These are phyloP conservation scores for Phthorimaea operculella DNA, from an alignment of 1,140 invertebrate genomes.

Conservation along the genomic window DNA sequence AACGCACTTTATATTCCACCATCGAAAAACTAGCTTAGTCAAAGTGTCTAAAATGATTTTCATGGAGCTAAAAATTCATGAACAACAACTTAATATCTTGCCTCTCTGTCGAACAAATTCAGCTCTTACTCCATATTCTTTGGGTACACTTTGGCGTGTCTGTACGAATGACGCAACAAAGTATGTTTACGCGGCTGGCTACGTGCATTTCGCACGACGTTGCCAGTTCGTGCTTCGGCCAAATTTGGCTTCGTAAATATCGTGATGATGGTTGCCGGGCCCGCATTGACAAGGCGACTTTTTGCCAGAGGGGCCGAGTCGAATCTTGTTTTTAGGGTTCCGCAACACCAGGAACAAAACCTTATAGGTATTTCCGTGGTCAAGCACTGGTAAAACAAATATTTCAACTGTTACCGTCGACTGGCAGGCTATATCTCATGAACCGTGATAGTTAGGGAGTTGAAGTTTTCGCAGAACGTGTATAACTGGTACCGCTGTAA, in stretches of 20 bases:
- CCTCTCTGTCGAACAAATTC: neutral
- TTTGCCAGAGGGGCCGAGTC: conserved; percentile 16
- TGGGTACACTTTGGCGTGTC: conserved; percentile 32
- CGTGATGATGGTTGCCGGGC: conserved; percentile 18
- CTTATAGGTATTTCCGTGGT: too few relatives aligned
- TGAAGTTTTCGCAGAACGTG: too few relatives aligned
- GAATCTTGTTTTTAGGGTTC: conserved; percentile 15
- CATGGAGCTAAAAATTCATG: conserved; percentile 34
- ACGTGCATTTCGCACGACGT: conserved; percentile 44
- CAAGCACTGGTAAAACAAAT: too few relatives aligned
- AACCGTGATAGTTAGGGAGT: too few relatives aligned
- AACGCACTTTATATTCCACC: neutral
- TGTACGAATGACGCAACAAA: conserved; percentile 42
- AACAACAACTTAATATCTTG: conserved; percentile 34
- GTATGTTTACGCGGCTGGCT: conserved; percentile 56
- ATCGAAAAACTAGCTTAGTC: neutral
- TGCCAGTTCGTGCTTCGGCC: conserved; percentile 51
- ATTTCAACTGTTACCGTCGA: too few relatives aligned
- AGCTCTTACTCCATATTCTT: conserved; percentile 1
- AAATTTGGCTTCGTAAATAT: conserved; percentile 31
- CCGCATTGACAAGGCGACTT: conserved; percentile 22
- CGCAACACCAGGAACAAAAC: too few relatives aligned
- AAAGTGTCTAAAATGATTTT: conserved; percentile 25
- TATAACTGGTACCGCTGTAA: too few relatives aligned
- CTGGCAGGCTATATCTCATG: too few relatives aligned